Conservation (phyloP, 2,797 vertebrate genomes). For the Spatula clypeata region DNA sequence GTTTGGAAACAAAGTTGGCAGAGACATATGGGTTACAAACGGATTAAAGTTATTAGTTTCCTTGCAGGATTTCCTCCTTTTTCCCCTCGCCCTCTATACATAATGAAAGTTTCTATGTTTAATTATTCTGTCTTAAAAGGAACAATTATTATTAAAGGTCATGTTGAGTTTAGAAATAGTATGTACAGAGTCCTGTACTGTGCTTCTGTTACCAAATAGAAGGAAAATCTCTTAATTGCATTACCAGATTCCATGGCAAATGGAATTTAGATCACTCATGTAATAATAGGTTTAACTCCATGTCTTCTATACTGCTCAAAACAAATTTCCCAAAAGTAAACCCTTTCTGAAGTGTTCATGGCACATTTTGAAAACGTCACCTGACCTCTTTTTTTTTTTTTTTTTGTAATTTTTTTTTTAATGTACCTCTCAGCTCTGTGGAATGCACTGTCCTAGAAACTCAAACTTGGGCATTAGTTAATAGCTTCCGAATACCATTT, state of each 20-base stretch:
- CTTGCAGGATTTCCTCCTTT: constrained; percentile 2
- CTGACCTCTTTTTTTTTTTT: too few relatives aligned
- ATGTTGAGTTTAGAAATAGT: background rate
- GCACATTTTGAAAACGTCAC: too few relatives aligned
- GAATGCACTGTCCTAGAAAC: background rate
- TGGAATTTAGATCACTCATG: background rate
- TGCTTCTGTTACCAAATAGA: background rate
- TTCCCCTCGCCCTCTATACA: background rate
- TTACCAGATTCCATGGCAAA: background rate
- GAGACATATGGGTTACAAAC: background rate
- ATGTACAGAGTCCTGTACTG: background rate
- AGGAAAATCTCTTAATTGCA: background rate
- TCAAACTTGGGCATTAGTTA: background rate
- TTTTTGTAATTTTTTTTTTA: background rate
- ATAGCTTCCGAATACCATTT: background rate
- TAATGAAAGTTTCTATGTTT: background rate
- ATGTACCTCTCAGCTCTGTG: background rate
- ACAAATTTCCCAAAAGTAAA: background rate
- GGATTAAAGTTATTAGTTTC: background rate
- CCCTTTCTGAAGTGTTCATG: background rate
- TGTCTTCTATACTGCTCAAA: background rate
- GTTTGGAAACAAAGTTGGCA: background rate
- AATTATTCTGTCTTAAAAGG: background rate
- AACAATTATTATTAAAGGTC: background rate
- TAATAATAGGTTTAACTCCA: background rate